Evolutionary conservation across 2,113 vertebrate species (phyloP).

Genomic region (Hippocampus comes): DNA sequence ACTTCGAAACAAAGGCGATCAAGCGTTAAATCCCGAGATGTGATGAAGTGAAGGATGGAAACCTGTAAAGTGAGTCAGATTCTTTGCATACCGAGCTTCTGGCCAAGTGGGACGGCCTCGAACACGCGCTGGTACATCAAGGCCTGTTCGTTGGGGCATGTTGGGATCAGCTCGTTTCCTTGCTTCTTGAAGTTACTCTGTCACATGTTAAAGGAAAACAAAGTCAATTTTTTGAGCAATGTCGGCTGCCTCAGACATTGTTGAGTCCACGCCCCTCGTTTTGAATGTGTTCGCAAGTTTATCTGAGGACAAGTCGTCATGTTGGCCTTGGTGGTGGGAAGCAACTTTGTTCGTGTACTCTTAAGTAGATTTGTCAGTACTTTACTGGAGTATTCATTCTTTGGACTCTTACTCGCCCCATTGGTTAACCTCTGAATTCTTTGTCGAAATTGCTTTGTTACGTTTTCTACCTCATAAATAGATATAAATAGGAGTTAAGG

Average conservation of each 20-base stretch:
- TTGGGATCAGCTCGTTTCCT: constrained; percentile 66
- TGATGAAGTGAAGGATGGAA: background rate
- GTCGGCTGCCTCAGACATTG: no score
- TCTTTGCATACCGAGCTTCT: constrained; percentile 47
- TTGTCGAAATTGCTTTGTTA: no score
- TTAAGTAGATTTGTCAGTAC: no score
- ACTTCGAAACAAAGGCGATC: background rate
- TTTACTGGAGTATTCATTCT: no score
- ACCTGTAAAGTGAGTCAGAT: background rate
- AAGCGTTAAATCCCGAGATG: background rate
- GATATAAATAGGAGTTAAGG: background rate
- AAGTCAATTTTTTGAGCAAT: background rate
- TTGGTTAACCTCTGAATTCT: no score
- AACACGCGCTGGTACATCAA: constrained; percentile 69
- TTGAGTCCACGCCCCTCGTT: no score
- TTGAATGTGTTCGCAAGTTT: no score
- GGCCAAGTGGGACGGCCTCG: constrained; percentile 49
- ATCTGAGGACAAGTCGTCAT: no score
- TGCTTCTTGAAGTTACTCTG: constrained; percentile 67
- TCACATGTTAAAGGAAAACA: background rate
- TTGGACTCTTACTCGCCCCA: no score
- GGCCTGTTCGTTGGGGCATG: constrained; percentile 45
- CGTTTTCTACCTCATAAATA: background rate
- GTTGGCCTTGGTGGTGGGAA: no score
- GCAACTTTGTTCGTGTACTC: no score